Evolutionary conservation across 1,140 invertebrate genomes (phyloP), one percentile per base, ranked within the genome.

Genomic region (Pararge aegeria): DNA sequence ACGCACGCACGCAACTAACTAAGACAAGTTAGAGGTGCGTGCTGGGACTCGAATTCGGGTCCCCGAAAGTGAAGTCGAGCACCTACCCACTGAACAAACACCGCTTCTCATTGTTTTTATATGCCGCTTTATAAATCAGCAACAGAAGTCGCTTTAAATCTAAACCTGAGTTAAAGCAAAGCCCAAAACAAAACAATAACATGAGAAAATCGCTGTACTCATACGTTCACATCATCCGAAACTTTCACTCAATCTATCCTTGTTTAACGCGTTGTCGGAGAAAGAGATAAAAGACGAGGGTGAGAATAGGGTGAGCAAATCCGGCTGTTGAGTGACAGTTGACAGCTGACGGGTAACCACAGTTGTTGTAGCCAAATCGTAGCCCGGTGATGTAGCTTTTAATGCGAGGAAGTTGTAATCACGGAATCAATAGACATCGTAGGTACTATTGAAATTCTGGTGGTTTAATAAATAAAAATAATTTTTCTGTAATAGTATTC

Each of bases 261-360:
- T 55, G 13, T 58, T 21, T 44, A 48, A 15, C 40, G 2, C 21
- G 18, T 34, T 44, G 38, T 12, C 9, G 51, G 37, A 61, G 63
- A 68, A 15, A n/a, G 37, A 15, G 63, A 68, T 13, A n/a, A 15
- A 37, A 13, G 19, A 42, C 30, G 30, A 34, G 18, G 18, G 44
- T 46, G 44, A 21, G 7, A 46, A 46, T 21, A 54, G 66, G 68
- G 65, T 68, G 59, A 57, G 53, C 68, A 79, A 82, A 80, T 79
- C 78, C 74, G 69, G 49, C 48, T 53, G 46, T 42, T 73, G 80
- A 78, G 73, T 79, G 78, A 83, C 79, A 76, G 70, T 64, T 78
- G 78, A 80, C 80, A 79, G 70, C 58, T 65, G 66, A 64, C 50
- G 56, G 64, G 64, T 13, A 49, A 55, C 51, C 52, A 16, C 40